Evolutionary conservation across 2,113 vertebrate species (phyloP).

Genomic region (Alexandromys fortis): DNA sequence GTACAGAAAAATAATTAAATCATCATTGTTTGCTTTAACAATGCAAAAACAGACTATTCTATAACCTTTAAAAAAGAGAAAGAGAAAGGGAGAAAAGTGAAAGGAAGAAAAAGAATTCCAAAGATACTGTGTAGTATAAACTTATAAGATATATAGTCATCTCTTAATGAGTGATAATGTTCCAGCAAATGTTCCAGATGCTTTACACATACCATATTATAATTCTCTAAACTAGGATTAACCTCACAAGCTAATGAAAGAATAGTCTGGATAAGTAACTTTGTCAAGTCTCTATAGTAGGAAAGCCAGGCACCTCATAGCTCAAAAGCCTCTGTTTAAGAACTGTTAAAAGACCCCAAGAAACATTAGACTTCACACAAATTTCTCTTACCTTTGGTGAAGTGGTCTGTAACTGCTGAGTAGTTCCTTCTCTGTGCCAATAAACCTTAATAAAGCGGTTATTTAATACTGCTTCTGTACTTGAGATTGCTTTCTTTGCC

Average conservation of each 20-base stretch:
- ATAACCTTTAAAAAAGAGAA: neutral
- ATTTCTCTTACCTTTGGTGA: conserved; percentile 85
- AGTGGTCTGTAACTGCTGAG: conserved; percentile 81
- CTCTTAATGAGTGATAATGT: neutral
- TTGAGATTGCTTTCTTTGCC: conserved; percentile 95
- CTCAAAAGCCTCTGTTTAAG: conserved; percentile 15
- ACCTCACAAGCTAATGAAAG: conserved; percentile 5
- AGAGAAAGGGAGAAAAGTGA: neutral
- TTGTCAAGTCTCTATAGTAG: neutral
- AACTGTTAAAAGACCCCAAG: neutral
- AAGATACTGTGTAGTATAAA: neutral
- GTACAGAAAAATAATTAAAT: conserved; percentile 22
- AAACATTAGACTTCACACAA: conserved; percentile 41
- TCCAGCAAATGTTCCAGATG: neutral
- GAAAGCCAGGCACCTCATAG: neutral
- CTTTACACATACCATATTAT: neutral
- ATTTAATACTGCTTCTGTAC: conserved; percentile 97
- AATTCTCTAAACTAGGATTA: conserved; percentile 11
- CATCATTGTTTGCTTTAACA: neutral
- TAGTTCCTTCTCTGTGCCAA: conserved; percentile 93
- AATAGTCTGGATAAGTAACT: neutral
- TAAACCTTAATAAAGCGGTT: conserved; percentile 97
- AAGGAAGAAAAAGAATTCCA: neutral
- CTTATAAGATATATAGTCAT: neutral
- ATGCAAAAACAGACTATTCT: neutral